Base-by-base conservation (phyloP, 2,888 invertebrate genomes). In the Epistrophella euchroma region DNA sequence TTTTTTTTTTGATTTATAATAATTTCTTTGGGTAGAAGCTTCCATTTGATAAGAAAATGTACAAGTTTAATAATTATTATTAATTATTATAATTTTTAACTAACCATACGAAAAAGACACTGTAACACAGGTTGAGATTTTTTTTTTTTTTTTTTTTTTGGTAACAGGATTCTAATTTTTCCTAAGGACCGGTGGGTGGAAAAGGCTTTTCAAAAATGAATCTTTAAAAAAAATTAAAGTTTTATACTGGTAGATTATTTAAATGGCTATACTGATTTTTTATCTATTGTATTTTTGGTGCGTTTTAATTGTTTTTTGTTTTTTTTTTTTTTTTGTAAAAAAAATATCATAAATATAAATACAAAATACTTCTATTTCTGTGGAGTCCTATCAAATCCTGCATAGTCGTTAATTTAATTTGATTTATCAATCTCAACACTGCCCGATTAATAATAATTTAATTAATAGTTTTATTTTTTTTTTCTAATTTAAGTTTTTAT, bases 31-130 rank as follows among this genome's bases (percentile, higher is more conserved):
- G 82, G 45, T 78, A 82, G 71, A 86, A 86, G 82, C 86, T 86
- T 74, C 77, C 66, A 82, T 78, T 74, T 74, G 68, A 72, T 81
- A 81, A 81, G 85, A 81, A 85, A 85, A 81, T 85, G 81, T 85
- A 85, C 85, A 85, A 70, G 60, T 40, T 64, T 76, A 75, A 28
- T 43, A 19, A 32, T 72, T 52, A 52, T 76, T 66, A 70, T 86
- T 73, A 82, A 58, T 77, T 75, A 64, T 60, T 74, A 81, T 84
- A 74, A 55, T 58, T 56, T 80, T 70, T 47, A 86, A 82, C 81
- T 86, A 86, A 86, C 86, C 73, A 78, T 86, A 87, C 71, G 86
- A 87, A 87, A 87, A 87, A 87, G 87, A 87, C 87, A 87, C 83
- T 87, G 87, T 87, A 87, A 83, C 87, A 79, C 87, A 87, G 86